Percentiles rank a stretch among this genome's conserved stretches.
phyloP scores from a whole-genome alignment of 2,797 vertebrate genomes.

The Poeciliopsis paucimaculata region DNA sequence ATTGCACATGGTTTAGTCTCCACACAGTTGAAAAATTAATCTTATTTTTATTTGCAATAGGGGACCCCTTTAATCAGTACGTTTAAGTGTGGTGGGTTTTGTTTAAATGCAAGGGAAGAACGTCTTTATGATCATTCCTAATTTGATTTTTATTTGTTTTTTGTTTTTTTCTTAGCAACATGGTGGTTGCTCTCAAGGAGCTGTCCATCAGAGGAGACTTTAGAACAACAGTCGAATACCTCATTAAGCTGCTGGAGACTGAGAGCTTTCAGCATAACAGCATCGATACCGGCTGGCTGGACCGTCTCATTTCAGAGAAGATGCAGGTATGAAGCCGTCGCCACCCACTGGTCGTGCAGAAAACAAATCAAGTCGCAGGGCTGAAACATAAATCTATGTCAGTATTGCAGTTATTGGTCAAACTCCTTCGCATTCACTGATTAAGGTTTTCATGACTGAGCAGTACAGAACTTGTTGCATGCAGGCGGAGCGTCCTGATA shows the following conservation, averaged over 20 bases:
- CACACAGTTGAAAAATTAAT: not conserved
- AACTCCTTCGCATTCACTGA: not conserved
- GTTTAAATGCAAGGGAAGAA: not conserved
- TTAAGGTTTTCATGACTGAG: slow-evolving; percentile 7
- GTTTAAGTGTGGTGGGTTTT: not conserved
- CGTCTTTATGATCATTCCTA: not conserved
- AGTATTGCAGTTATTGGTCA: not conserved
- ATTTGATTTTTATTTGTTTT: not conserved
- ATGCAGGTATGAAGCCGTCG: slow-evolving; percentile 86
- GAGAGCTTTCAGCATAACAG: slow-evolving; percentile 97
- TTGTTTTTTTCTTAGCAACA: slow-evolving; percentile 83
- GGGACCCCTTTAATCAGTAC: not conserved
- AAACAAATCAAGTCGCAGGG: not conserved
- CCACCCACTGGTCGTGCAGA: not conserved
- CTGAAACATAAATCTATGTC: slow-evolving; percentile 4
- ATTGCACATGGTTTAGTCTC: not conserved
- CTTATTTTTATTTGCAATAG: not conserved
- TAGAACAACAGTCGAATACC: slow-evolving; percentile 96
- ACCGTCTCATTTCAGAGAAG: slow-evolving; percentile 96
- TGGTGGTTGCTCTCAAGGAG: slow-evolving; percentile 98
- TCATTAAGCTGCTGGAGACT: slow-evolving; percentile 96
- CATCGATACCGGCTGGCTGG: slow-evolving; percentile 98
- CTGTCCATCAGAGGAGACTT: slow-evolving; percentile 98
- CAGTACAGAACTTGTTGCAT: slow-evolving; percentile 22
- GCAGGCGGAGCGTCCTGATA: slow-evolving; percentile 95